Conservation (phyloP, 2,113 vertebrate species). For the Pitta sordida region DNA sequence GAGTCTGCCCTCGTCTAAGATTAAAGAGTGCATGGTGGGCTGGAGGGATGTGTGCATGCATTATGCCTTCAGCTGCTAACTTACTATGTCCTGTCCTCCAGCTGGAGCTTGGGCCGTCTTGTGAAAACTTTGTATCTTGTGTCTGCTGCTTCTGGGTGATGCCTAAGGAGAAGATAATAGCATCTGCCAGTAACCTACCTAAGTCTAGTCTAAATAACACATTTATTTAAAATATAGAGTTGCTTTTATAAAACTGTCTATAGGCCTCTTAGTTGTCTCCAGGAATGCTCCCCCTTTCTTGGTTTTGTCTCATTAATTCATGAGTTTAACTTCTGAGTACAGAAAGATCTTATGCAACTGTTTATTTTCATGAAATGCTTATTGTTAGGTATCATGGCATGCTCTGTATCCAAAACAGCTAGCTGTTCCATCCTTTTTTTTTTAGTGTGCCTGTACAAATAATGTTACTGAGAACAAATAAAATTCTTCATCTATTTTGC, state of each 20-base stretch:
- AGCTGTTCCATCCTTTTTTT: neutral
- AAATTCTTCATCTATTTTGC: conserved; percentile 6
- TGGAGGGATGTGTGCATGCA: neutral
- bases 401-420: neutral
- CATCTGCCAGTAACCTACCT: neutral
- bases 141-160: neutral
- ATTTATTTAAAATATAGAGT: neutral
- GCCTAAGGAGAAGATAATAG: neutral
- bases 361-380: neutral
- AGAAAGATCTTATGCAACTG: neutral
- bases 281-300: neutral
- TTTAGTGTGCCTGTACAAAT: neutral
- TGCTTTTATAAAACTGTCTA: neutral
- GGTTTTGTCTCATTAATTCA: neutral
- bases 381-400: neutral
- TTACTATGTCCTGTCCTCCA: neutral
- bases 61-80: neutral
- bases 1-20: neutral
- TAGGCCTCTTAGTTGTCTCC: neutral
- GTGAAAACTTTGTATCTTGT: neutral
- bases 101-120: neutral
- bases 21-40: neutral
- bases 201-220: neutral
- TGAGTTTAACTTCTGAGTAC: neutral
- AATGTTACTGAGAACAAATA: neutral